Base-by-base conservation (phyloP, 30 jellyfish, hydroid and myxozoan species). In the Chrysaora quinquecirrha region DNA sequence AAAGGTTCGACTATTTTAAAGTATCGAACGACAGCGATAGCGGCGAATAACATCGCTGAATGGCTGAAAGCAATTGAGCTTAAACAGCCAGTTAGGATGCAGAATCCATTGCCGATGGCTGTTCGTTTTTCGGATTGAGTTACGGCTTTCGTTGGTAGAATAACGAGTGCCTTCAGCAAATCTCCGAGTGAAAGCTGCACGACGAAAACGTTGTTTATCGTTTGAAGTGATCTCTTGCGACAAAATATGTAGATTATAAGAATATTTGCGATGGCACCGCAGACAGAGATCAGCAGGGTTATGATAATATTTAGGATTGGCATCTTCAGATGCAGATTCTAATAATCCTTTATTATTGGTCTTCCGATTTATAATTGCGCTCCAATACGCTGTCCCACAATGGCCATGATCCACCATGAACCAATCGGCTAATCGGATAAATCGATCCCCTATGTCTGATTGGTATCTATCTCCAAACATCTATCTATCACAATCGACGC, bases 11-110 rank as follows among this genome's bases (percentile, higher is more conserved):
- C 82, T 76, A 90, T 84, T 30, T 69, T 75, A 58, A 76, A 34
- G 49, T 84, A 90, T 21, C 95, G 93, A 11, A 90, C 79, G 7
- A 77, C 67, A 10, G 90, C 97, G 21, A 90, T 90, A 16, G 84
- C 75, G 11, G 95, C 95, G 48, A 90, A 48, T 38, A 84, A 67
- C 79, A 71, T 33, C 1, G 97, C 93, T 14, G 94, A 54, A 30
- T 74, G 89, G 16, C 79, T 25, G 80, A 65, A 90, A 9, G 88
- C 47, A 3, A 79, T 38, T 1, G 96, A 68, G 4, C 95, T 86
- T n/a, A 84, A 16, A 58, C 84, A 72, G n/a, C 96, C 97, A 0
- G 88, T 75, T 1, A 85, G 16, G 29, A 48, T 75, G 75, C 97
- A 90, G 14, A 66, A 49, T 48, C 19, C 60, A 1, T 49, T 48